phyloP scores from a whole-genome alignment of 2,797 vertebrate species.

The Sebastes itinus region DNA sequence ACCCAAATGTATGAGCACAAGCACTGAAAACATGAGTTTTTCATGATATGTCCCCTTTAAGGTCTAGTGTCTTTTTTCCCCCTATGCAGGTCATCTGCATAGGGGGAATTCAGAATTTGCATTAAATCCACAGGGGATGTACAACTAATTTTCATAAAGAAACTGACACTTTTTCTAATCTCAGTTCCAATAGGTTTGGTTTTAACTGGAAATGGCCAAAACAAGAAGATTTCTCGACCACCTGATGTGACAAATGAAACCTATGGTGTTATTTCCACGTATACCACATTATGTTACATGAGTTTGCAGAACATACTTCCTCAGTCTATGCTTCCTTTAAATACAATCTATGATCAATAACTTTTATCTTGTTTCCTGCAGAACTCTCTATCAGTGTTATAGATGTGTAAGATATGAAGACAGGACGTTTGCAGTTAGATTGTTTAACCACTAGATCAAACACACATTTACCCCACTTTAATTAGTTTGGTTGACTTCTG shows the following conservation, averaged over 20 bases:
- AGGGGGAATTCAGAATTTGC: neutral
- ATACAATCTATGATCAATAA: neutral
- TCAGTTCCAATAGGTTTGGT: neutral
- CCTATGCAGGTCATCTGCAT: neutral
- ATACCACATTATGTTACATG: neutral
- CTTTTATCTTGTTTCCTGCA: neutral
- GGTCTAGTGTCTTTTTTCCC: neutral
- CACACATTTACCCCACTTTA: neutral
- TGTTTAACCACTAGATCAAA: neutral
- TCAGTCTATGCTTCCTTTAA: neutral
- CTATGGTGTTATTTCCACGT: conserved; percentile 3
- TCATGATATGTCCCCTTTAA: neutral
- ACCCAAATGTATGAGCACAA: too few species aligned
- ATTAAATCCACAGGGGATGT: neutral
- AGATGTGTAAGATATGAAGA: neutral
- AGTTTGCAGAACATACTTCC: neutral
- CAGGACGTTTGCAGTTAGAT: neutral
- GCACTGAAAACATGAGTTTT: too few species aligned
- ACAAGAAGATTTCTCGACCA: neutral
- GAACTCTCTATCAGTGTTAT: too few species aligned
- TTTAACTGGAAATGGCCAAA: neutral
- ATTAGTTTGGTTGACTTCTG: neutral
- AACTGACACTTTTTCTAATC: neutral
- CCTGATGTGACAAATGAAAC: neutral
- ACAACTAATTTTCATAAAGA: neutral